phyloP scores from a whole-genome alignment of 2,113 vertebrate genomes.

The Cricetomys ansorgei region DNA sequence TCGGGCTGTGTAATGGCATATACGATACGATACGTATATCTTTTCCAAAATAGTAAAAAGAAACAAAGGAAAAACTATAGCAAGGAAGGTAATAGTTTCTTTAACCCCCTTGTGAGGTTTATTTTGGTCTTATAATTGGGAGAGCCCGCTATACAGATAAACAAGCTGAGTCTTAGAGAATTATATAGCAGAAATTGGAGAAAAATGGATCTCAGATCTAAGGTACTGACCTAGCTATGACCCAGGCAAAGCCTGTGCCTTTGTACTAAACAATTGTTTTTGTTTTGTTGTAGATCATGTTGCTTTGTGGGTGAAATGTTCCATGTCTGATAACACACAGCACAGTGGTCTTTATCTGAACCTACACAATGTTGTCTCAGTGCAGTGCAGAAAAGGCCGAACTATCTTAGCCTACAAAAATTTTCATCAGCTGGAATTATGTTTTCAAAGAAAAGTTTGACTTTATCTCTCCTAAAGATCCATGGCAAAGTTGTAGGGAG shows the following conservation, averaged over 20 bases:
- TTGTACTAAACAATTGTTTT: not conserved
- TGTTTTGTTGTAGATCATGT: not conserved
- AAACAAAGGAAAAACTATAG: not conserved
- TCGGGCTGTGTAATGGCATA: not conserved
- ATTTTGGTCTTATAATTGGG: conserved; percentile 12
- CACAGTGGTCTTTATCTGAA: not conserved
- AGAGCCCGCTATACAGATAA: not conserved
- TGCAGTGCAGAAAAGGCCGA: not conserved
- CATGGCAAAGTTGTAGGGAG: not conserved
- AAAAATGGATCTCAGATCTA: not conserved
- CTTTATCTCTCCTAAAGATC: conserved; percentile 7
- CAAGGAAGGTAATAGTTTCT: not conserved
- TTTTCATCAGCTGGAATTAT: conserved; percentile 29
- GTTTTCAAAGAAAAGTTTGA: conserved; percentile 44
- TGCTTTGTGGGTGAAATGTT: not conserved
- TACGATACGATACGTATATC: not conserved
- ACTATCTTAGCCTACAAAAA: not conserved
- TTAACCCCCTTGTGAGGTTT: conserved; percentile 12
- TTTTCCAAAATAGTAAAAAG: conserved; percentile 39
- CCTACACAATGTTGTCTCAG: not conserved
- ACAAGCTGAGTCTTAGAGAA: conserved; percentile 43
- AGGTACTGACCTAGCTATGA: not conserved
- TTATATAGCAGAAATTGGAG: not conserved
- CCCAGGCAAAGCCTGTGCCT: not conserved
- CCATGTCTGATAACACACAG: not conserved